Percentiles rank a stretch among this genome's conserved stretches.
Evolutionary conservation across 2,888 invertebrate genomes (phyloP).

Genomic region (Petrolisthes manimaculis): DNA sequence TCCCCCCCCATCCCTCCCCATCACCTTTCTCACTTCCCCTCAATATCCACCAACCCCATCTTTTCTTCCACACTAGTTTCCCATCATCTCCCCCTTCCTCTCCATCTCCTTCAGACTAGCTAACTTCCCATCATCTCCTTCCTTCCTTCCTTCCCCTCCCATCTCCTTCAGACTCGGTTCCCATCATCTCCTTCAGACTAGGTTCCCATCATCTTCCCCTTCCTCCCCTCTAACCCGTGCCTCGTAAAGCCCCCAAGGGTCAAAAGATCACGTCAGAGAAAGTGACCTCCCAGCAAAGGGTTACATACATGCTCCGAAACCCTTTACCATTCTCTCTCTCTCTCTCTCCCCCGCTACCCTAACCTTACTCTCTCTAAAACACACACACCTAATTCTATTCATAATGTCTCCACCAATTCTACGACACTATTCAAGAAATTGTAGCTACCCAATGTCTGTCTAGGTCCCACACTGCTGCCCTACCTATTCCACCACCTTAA

Average conservation of each 20-base stretch:
- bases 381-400: too few relatives aligned
- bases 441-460: too few relatives aligned
- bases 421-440: too few relatives aligned
- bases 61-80: neutral
- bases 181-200: neutral
- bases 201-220: neutral
- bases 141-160: neutral
- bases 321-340: too few relatives aligned
- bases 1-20: neutral
- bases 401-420: too few relatives aligned
- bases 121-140: conserved; percentile 9
- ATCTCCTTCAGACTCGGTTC: neutral
- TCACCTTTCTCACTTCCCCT: neutral
- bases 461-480: too few relatives aligned
- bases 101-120: neutral
- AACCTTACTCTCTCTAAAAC: too few relatives aligned
- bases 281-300: too few relatives aligned
- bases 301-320: too few relatives aligned
- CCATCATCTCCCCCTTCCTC: neutral
- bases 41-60: neutral
- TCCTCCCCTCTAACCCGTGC: neutral
- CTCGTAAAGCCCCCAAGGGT: neutral
- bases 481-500: too few relatives aligned
- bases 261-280: too few relatives aligned
- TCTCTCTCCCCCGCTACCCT: too few relatives aligned